Percentiles rank a stretch among this genome's conserved stretches.
Evolutionary conservation across 1,140 invertebrate genomes (phyloP).

Genomic region (Megathymus violae): DNA sequence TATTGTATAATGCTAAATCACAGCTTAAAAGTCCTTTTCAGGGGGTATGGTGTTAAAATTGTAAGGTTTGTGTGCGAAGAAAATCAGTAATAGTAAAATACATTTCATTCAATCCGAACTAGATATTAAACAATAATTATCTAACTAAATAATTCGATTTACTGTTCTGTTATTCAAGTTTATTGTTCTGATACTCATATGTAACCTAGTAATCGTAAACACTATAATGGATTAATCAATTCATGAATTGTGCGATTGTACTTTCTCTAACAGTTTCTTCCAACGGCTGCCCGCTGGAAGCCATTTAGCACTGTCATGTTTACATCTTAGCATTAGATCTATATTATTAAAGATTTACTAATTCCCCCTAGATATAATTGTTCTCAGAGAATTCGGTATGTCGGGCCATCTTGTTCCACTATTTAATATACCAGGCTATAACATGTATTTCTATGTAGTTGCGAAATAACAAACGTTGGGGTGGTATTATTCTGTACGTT

Average conservation of each 20-base stretch:
- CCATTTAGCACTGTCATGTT: slow-evolving; percentile 33
- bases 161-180: too few species aligned
- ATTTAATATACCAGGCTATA: slow-evolving; percentile 48
- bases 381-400: slow-evolving; percentile 48
- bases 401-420: slow-evolving; percentile 34
- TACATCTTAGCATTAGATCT: slow-evolving; percentile 45
- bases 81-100: slow-evolving; percentile 44
- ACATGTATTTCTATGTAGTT: slow-evolving; percentile 44
- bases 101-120: slow-evolving; percentile 36
- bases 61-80: slow-evolving; percentile 40
- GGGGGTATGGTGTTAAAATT: slow-evolving; percentile 49
- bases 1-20: slow-evolving; percentile 44
- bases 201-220: neutral
- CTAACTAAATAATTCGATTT: slow-evolving; percentile 1
- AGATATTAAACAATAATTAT: slow-evolving; percentile 23
- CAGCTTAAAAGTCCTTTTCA: slow-evolving; percentile 36
- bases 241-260: slow-evolving; percentile 43
- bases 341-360: slow-evolving; percentile 42
- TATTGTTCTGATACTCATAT: too few species aligned
- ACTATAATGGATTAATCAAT: slow-evolving; percentile 21
- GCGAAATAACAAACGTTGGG: slow-evolving; percentile 38
- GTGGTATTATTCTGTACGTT: slow-evolving; percentile 49
- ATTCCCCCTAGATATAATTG: slow-evolving; percentile 44
- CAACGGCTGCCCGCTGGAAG: slow-evolving; percentile 3
- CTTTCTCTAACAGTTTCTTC: slow-evolving; percentile 30